Evolutionary conservation across 2,888 invertebrate species (phyloP), one percentile per base, ranked within the genome.

Genomic region (Philonicus albiceps): DNA sequence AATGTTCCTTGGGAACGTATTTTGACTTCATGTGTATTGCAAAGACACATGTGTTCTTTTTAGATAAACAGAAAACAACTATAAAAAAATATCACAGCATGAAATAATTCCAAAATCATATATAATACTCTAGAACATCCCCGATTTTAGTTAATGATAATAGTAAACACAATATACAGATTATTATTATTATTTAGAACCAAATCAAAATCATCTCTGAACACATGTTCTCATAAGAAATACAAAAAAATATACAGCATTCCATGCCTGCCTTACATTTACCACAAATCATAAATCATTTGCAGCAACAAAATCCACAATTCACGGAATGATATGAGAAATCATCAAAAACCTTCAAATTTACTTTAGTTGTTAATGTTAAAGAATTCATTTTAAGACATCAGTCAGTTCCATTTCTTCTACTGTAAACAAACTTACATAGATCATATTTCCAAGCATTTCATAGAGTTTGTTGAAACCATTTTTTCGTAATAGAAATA

Each of bases 91-190:
- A 19, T 6, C 3, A 6, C 49, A 19, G 6, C 7, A n/a, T 27
- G 22, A 76, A 22, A 34, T 76, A 76, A 76, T 76, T 76, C 76
- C 76, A 76, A 31, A 22, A 43, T 80, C 64, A 11, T 22, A 7
- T 43, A 43, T 43, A 13, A 16, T 64, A n/a, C n/a, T n/a, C n/a
- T n/a, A 64, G 27, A 80, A 80, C 43, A 80, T 19, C 8, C 30
- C 53, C 31, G n/a, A 16, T 53, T 22, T 80, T 30, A 27, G 37
- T 80, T 53, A 11, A n/a, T 8, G 22, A 64, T 64, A 19, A 64
- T 64, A 64, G 64, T 19, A 49, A 43, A 80, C 80, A 80, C 31
- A 49, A 80, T 27, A 49, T 80, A 37, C 80, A 80, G 80, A 80
- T 80, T 80, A 49, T 49, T 80, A 80, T 80, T 80, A 80, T 64